phyloP scores from a whole-genome alignment of 2,888 invertebrate genomes.

The Hemaris fuciformis region DNA sequence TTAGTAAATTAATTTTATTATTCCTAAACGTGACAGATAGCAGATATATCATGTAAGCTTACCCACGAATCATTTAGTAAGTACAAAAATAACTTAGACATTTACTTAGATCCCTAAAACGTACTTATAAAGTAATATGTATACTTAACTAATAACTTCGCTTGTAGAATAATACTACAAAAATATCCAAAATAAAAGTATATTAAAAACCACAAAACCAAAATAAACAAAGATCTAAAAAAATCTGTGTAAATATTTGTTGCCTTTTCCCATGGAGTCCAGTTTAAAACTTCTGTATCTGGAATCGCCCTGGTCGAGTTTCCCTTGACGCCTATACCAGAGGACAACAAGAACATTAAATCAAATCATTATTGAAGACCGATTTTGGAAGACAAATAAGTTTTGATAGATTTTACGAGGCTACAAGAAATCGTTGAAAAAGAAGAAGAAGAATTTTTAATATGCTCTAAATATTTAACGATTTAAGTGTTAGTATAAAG shows the following conservation, averaged over 20 bases:
- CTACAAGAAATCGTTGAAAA: too few species aligned
- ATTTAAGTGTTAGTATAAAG: too few species aligned
- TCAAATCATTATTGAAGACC: too few species aligned
- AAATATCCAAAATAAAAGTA: conserved; percentile 5
- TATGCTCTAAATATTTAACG: too few species aligned
- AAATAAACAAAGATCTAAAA: conserved; percentile 22
- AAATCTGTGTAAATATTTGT: conserved; percentile 31
- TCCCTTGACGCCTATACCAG: conserved; percentile 44
- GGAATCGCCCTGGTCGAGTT: conserved; percentile 49
- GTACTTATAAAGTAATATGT: too few species aligned
- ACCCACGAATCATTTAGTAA: too few species aligned
- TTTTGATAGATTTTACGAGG: too few species aligned
- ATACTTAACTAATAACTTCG: too few species aligned
- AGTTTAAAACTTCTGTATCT: conserved; percentile 29
- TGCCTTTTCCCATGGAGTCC: conserved; percentile 30
- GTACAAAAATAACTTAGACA: too few species aligned
- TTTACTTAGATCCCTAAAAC: too few species aligned
- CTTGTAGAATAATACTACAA: background rate
- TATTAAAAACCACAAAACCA: conserved; percentile 21
- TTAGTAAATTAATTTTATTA: background rate
- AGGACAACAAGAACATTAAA: background rate
- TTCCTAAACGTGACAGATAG: background rate
- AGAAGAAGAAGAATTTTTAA: too few species aligned
- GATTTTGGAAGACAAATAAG: too few species aligned
- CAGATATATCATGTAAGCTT: background rate